A percentile compares a stretch with the other conserved stretches of the same genome.
Conservation (phyloP, 37 sponge, comb jelly and placozoan genomes). For the Spongilla lacustris region DNA sequence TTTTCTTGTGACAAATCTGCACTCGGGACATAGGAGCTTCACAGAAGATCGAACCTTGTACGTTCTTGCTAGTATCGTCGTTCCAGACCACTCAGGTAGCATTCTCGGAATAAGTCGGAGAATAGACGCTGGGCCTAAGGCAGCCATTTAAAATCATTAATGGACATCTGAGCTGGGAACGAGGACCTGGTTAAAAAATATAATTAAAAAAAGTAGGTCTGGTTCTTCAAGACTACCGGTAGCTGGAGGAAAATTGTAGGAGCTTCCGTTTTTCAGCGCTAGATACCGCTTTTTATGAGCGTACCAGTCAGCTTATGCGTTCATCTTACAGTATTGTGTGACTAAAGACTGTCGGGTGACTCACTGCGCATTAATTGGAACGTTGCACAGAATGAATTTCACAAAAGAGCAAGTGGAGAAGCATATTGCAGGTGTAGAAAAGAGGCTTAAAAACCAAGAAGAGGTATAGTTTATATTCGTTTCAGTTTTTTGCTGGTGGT, state of each 20-base stretch:
- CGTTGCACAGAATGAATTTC: constrained; percentile 29
- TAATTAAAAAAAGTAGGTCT: too few species aligned
- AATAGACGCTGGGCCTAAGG: background rate
- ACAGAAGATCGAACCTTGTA: constrained; percentile 72
- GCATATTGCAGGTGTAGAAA: constrained; percentile 54
- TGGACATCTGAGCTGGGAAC: background rate
- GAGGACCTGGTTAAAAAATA: background rate
- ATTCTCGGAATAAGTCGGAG: background rate
- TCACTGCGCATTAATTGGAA: background rate
- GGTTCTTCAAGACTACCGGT: too few species aligned
- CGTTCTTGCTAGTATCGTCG: constrained; percentile 22
- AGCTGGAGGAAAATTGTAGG: background rate
- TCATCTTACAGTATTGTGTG: too few species aligned
- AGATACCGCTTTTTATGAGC: background rate
- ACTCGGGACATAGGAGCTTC: constrained; percentile 70
- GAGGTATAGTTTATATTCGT: constrained; percentile 37
- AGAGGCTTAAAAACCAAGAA: constrained; percentile 19
- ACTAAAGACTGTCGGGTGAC: background rate
- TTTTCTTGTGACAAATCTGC: constrained; percentile 76
- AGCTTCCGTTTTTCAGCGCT: background rate
- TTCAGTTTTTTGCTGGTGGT: background rate
- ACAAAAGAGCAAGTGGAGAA: constrained; percentile 60
- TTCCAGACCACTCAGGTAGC: background rate
- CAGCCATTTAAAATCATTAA: too few species aligned
- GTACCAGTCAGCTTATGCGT: too few species aligned